Conservation (phyloP, 1,140 invertebrate species). For the Hylaeus volcanicus region DNA sequence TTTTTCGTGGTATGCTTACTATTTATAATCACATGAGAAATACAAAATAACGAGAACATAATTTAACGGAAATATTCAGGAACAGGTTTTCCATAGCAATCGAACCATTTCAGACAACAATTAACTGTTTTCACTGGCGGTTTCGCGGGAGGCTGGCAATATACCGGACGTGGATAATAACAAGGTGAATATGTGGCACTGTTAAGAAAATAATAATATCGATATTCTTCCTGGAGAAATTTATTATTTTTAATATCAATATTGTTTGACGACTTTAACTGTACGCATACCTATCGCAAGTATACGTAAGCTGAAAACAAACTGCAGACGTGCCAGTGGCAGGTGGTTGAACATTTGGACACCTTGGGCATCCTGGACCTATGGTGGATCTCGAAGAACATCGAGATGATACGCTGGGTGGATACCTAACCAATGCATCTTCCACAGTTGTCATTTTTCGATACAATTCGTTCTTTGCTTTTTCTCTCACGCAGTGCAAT, state of each 20-base stretch:
- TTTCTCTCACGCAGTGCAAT: neutral
- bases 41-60: no score
- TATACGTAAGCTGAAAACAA: slow-evolving; percentile 62
- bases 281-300: slow-evolving; percentile 58
- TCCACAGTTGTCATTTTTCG: slow-evolving; percentile 34
- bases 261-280: neutral
- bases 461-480: neutral
- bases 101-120: slow-evolving; percentile 59
- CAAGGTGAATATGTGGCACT: slow-evolving; percentile 63
- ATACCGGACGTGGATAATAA: slow-evolving; percentile 54
- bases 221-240: neutral
- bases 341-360: slow-evolving; percentile 42
- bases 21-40: no score
- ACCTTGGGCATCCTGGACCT: slow-evolving; percentile 25
- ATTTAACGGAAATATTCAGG: slow-evolving; percentile 33
- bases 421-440: slow-evolving; percentile 27
- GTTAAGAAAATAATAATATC: slow-evolving; percentile 25
- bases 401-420: slow-evolving; percentile 38
- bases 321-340: slow-evolving; percentile 43
- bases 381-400: slow-evolving; percentile 27
- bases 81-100: slow-evolving; percentile 61
- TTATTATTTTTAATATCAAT: no score
- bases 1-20: no score
- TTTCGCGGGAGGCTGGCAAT: slow-evolving; percentile 32
- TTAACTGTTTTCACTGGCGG: slow-evolving; percentile 17